These are phyloP conservation scores for Sternarchorhynchus goeldii DNA, from an alignment of 2,797 vertebrate species.

Conservation along the genomic window DNA sequence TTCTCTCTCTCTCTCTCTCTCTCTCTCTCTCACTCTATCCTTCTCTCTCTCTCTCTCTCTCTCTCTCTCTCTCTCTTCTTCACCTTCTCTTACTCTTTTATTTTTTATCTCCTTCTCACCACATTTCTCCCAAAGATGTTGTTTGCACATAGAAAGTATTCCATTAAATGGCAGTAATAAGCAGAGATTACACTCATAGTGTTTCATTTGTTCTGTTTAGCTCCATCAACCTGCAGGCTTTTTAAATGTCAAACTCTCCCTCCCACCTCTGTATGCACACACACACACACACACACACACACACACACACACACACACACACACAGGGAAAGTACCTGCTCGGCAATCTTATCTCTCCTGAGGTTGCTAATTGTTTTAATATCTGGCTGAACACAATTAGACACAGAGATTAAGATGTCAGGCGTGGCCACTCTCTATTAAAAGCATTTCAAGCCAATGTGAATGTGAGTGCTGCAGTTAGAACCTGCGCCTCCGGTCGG, in stretches of 20 bases:
- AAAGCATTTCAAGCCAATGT: constrained; percentile 40
- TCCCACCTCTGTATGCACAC: not conserved
- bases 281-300: constrained; percentile 21
- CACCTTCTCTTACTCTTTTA: too few relatives aligned
- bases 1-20: not conserved
- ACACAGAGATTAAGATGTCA: constrained; percentile 19
- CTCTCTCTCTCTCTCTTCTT: not conserved
- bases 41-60: not conserved
- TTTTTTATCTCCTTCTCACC: not conserved
- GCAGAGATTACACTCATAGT: not conserved
- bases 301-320: constrained; percentile 18
- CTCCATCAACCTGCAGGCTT: not conserved
- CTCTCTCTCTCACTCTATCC: not conserved
- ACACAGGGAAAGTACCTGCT: not conserved
- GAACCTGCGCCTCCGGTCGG: constrained; percentile 27
- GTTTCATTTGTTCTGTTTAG: constrained; percentile 18
- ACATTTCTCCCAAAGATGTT: not conserved
- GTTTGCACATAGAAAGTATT: not conserved
- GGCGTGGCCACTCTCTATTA: constrained; percentile 20
- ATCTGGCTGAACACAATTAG: constrained; percentile 27
- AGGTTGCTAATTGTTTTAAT: constrained; percentile 24
- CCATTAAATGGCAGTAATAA: not conserved
- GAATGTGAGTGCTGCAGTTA: constrained; percentile 12
- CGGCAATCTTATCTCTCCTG: not conserved
- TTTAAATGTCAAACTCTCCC: not conserved